Evolutionary conservation across 2,888 invertebrate species (phyloP).

Genomic region (Temnothorax ravouxi): DNA sequence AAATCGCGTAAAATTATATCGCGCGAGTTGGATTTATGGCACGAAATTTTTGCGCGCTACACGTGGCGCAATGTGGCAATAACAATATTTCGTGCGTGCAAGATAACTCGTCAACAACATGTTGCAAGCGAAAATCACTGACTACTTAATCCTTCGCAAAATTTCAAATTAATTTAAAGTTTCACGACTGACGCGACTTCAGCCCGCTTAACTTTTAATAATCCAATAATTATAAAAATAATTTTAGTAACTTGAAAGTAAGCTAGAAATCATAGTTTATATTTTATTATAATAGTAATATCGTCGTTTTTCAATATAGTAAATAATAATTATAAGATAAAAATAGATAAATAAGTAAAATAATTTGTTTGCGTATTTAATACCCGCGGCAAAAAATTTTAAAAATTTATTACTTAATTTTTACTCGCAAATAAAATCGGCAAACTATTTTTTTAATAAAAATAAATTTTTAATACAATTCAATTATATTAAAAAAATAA

Average conservation of each 20-base stretch:
- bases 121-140: neutral
- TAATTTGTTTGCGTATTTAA: neutral
- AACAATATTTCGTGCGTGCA: neutral
- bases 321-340: neutral
- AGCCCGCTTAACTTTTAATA: neutral
- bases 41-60: neutral
- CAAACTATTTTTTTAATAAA: too few species aligned
- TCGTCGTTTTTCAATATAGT: neutral
- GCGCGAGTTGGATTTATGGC: neutral
- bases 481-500: too few species aligned
- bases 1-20: constrained; percentile 27
- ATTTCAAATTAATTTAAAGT: constrained; percentile 20
- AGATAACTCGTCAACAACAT: neutral
- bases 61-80: constrained; percentile 1
- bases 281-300: neutral
- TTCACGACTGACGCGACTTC: neutral
- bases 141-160: neutral
- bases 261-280: neutral
- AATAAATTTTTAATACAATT: too few species aligned
- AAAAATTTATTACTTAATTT: too few species aligned
- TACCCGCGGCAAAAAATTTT: too few species aligned
- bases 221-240: constrained; percentile 5
- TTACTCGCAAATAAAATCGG: too few species aligned
- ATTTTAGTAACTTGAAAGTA: neutral
- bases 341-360: constrained; percentile 2